Conservation (phyloP, 2,797 vertebrate species). For the Urocyon cinereoargenteus region DNA sequence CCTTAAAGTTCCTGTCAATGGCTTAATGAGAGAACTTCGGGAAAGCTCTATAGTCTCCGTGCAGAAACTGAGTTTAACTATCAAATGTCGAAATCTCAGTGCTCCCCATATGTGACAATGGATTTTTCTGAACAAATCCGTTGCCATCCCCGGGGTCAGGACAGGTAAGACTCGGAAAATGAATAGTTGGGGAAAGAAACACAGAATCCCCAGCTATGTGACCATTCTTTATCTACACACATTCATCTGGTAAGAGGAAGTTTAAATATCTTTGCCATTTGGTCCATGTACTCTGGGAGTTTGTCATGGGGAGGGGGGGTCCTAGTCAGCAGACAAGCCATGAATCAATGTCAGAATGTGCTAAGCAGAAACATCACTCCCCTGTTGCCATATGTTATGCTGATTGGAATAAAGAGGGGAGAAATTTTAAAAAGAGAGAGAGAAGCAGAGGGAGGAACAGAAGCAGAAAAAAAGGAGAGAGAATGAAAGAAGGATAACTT, state of each 20-base stretch:
- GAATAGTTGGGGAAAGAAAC: not conserved
- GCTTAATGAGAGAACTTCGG: not conserved
- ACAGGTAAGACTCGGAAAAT: not conserved
- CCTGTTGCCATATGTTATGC: not conserved
- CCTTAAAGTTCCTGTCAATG: not conserved
- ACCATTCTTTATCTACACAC: not conserved
- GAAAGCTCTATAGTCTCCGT: not conserved
- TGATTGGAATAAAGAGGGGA: not conserved
- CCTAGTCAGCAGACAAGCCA: not conserved
- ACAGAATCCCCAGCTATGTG: rapidly evolving
- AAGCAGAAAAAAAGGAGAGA: too few relatives aligned
- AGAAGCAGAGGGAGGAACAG: too few relatives aligned
- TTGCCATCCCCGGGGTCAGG: not conserved
- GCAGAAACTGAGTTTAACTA: constrained; percentile 11
- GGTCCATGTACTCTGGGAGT: not conserved
- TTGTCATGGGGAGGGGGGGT: not conserved
- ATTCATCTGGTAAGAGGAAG: not conserved
- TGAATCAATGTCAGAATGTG: not conserved
- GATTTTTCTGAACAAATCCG: not conserved
- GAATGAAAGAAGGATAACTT: not conserved
- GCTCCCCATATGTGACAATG: not conserved
- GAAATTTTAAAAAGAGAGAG: not conserved
- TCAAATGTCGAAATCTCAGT: constrained; percentile 45
- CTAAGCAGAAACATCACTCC: not conserved
- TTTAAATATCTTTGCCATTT: not conserved